Percentiles rank a stretch among this genome's conserved stretches.
Conservation (phyloP, 2,797 vertebrate species). For the Malurus leucopterus region DNA sequence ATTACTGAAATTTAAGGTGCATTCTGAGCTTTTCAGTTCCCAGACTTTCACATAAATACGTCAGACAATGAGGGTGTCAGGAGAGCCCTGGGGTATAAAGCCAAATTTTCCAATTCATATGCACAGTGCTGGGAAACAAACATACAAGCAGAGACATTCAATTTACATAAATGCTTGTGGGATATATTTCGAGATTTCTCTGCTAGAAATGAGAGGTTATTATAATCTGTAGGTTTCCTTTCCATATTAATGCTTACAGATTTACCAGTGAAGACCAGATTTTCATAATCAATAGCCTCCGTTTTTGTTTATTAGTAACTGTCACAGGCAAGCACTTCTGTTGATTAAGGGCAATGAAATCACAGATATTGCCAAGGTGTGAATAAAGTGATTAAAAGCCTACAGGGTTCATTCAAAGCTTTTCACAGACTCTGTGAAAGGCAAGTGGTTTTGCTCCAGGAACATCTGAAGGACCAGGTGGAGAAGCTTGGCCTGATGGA, state of each 20-base stretch:
- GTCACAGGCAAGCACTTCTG: neutral
- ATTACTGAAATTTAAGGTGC: constrained; percentile 22
- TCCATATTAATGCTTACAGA: neutral
- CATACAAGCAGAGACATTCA: neutral
- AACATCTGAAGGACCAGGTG: neutral
- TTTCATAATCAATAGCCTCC: constrained; percentile 7
- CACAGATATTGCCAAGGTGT: neutral
- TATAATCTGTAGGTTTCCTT: neutral
- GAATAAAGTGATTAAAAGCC: neutral
- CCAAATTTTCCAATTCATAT: neutral
- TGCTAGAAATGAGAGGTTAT: neutral
- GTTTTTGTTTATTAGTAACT: constrained; percentile 15
- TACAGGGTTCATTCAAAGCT: neutral
- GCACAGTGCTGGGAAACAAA: neutral
- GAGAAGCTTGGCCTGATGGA: neutral
- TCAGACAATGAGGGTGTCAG: neutral
- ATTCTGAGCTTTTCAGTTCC: neutral
- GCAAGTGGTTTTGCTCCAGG: neutral
- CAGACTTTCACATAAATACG: neutral
- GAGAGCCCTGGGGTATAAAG: neutral
- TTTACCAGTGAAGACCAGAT: neutral
- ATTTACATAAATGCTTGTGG: constrained; percentile 27
- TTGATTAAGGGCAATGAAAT: constrained; percentile 27
- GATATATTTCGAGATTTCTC: neutral
- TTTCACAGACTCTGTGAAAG: neutral